phyloP scores from a whole-genome alignment of 2,797 vertebrate species.

The Sphenopsis melanotis region DNA sequence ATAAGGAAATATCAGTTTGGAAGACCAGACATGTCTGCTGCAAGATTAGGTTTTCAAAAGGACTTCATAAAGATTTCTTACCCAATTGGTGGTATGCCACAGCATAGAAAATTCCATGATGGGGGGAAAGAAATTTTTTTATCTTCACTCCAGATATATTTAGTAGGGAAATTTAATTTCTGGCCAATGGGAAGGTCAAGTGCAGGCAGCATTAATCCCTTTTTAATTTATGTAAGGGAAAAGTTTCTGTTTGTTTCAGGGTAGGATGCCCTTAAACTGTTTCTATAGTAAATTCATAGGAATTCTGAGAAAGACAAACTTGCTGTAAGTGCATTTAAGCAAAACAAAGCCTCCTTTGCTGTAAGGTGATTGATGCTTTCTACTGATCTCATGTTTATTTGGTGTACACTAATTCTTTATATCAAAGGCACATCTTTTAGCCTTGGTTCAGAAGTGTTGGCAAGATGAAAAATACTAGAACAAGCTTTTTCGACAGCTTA shows the following conservation, averaged over 20 bases:
- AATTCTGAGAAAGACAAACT: conserved; percentile 39
- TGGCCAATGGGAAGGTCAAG: not conserved
- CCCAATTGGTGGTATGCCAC: not conserved
- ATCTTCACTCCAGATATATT: not conserved
- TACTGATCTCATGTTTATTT: not conserved
- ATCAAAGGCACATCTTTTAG: not conserved
- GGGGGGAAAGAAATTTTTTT: not conserved
- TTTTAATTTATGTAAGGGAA: not conserved
- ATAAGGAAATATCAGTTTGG: not conserved
- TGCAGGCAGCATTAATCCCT: not conserved
- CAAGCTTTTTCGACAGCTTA: not conserved
- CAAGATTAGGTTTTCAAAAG: not conserved
- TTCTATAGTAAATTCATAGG: conserved; percentile 14
- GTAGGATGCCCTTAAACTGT: not conserved
- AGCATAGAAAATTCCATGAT: not conserved
- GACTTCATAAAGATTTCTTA: not conserved
- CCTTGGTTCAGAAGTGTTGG: not conserved
- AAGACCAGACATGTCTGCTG: not conserved
- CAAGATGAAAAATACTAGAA: conserved; percentile 10
- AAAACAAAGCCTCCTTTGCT: conserved; percentile 21
- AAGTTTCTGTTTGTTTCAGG: conserved; percentile 1
- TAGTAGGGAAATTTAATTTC: not conserved
- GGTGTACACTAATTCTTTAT: not conserved
- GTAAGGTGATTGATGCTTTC: not conserved
- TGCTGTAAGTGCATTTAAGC: not conserved